Conservation (phyloP, 2,888 invertebrate species). For the Eristalis intricaria region DNA sequence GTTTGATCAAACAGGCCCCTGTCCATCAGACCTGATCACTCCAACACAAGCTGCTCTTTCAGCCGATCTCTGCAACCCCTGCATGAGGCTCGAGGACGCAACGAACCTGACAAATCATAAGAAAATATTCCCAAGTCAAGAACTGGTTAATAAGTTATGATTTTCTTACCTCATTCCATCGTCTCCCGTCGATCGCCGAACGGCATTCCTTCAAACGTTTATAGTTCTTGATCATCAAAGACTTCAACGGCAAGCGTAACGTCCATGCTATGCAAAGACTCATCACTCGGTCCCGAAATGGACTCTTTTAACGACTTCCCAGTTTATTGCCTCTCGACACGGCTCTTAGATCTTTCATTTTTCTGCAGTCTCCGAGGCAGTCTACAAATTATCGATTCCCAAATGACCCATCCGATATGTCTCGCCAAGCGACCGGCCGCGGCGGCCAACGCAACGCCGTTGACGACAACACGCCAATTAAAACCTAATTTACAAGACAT, state of each 20-base stretch:
- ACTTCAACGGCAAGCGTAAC: neutral
- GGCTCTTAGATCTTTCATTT: neutral
- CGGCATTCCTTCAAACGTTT: neutral
- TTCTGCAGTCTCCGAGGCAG: neutral
- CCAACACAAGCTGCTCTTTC: too few species aligned
- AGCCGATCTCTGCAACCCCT: too few species aligned
- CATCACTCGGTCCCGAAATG: neutral
- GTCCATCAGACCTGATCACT: too few species aligned
- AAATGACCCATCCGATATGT: neutral
- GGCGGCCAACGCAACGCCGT: neutral
- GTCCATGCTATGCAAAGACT: neutral
- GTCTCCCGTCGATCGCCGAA: neutral
- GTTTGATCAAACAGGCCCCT: too few species aligned
- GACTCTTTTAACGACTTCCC: neutral
- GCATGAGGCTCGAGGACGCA: too few species aligned
- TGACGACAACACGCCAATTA: constrained; percentile 7
- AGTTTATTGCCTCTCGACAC: neutral
- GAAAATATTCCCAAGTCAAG: too few species aligned
- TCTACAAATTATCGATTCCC: neutral
- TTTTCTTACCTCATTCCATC: neutral
- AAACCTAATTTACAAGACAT: constrained; percentile 2
- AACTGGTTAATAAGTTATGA: too few species aligned
- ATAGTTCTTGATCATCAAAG: neutral
- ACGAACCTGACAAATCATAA: too few species aligned
- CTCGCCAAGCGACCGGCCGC: neutral